phyloP scores from a whole-genome alignment of 2,113 vertebrate species.

The Nerophis lumbriciformis region DNA sequence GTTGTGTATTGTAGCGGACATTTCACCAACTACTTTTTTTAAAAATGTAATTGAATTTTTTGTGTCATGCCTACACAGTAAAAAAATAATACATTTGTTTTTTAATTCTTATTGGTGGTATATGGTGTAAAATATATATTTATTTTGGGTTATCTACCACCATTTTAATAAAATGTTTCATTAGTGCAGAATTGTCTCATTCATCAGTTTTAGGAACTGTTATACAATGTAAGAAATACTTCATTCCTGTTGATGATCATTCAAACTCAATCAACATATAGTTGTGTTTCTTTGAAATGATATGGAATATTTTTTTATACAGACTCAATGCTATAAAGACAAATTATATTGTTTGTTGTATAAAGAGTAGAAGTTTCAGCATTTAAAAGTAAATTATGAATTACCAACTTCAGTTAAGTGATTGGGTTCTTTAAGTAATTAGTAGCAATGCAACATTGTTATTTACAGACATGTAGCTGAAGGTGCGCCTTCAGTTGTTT shows the following conservation, averaged over 20 bases:
- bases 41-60: no score
- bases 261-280: neutral
- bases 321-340: neutral
- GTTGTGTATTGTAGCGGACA: no score
- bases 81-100: no score
- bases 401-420: slow-evolving; percentile 9
- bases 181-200: neutral
- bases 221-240: slow-evolving; percentile 14
- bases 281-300: neutral
- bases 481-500: slow-evolving; percentile 21
- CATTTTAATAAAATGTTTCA: neutral
- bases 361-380: no score
- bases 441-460: neutral
- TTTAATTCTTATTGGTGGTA: no score
- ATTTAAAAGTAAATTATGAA: no score
- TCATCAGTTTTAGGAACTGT: neutral
- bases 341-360: neutral
- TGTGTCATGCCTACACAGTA: no score
- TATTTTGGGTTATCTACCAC: no score
- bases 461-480: neutral
- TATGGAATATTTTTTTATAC: neutral
- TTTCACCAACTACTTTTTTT: no score
- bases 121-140: neutral
- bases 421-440: slow-evolving; percentile 6
- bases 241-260: neutral